Base-by-base conservation (phyloP, 1,140 invertebrate genomes). In the Drosophila elegans region DNA sequence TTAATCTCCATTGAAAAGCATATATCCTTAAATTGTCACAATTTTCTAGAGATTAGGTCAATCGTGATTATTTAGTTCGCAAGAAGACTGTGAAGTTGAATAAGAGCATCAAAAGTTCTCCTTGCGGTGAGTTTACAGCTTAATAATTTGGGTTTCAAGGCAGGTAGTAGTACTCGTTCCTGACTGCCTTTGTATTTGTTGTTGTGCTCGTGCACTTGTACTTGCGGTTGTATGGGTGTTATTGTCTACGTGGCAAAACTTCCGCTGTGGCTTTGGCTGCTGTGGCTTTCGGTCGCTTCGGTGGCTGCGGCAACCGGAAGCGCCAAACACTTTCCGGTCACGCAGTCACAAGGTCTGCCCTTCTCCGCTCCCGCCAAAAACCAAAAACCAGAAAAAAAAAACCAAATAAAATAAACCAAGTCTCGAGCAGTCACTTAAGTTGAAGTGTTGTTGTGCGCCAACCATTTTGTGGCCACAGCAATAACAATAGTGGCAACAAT, bases 281-380 rank as follows among this genome's bases (percentile, higher is more conserved):
- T 64, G 60, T 59, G 82, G 68, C 29, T 36, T 46, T 45, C 60
- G 32, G 32, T 21, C 44, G 44, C 57, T 49, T 44, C 36, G 67
- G 74, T 48, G 83, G 78, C 82, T 82, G 78, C 71, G 71, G 68
- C 76, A 71, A 74, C 84, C 80, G 84, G 76, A 88, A 88, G 72
- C 59, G 72, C 67, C 80, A 89, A 80, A 88, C 80, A 88, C 77
- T 89, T 88, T 88, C 84, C 84, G 84, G 84, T 88, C 84, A 89
- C 84, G 84, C 84, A 89, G 80, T 69, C 72, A 68, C 56, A 39
- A 56, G 69, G 66, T 60, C 68, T 27, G 34, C 46, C 62, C 74
- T 46, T 25, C 39, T 12, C 16, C 42, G 11, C 62, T n/a, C 7
- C n/a, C 56, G 21, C 21, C 46, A 16, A 55, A 27, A 44, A 21